Evolutionary conservation across 2,888 invertebrate species (phyloP).

Genomic region (Lissonota sp.): DNA sequence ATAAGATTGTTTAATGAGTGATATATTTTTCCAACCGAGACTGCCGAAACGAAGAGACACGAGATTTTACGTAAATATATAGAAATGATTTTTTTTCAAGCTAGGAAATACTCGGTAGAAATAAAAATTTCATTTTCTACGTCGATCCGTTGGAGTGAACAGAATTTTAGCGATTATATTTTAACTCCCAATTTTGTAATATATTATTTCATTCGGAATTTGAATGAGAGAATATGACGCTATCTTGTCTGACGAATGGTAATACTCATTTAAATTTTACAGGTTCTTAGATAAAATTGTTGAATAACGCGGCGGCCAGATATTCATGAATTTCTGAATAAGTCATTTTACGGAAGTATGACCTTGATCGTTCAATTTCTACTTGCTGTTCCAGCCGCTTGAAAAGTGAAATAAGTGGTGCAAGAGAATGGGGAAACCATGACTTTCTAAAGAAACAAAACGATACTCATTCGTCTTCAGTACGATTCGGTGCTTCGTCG

Average conservation of each 20-base stretch:
- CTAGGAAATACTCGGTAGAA: not conserved
- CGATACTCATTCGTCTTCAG: slow-evolving; percentile 5
- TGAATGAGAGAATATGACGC: too few species aligned
- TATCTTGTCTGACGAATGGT: too few species aligned
- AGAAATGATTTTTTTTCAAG: not conserved
- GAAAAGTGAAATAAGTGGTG: slow-evolving; percentile 10
- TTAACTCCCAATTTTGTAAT: too few species aligned
- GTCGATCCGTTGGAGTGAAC: not conserved
- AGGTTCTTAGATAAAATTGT: too few species aligned
- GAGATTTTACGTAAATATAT: slow-evolving; percentile 3
- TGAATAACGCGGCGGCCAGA: too few species aligned
- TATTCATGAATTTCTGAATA: too few species aligned
- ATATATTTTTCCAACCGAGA: not conserved
- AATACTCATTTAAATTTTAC: too few species aligned
- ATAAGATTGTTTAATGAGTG: slow-evolving; percentile 6
- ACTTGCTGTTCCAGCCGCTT: slow-evolving; percentile 50
- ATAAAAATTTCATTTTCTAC: slow-evolving; percentile 15
- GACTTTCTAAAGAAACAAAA: slow-evolving; percentile 55
- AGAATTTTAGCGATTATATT: too few species aligned
- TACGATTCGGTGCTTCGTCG: not conserved
- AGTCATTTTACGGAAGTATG: too few species aligned
- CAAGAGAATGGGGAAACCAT: slow-evolving; percentile 17
- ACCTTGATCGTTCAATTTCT: slow-evolving; percentile 1
- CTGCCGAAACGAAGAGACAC: slow-evolving; percentile 1
- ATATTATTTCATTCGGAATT: too few species aligned